These are phyloP conservation scores for Araneus ventricosus DNA, from an alignment of 1,140 invertebrate genomes.

Conservation along the genomic window DNA sequence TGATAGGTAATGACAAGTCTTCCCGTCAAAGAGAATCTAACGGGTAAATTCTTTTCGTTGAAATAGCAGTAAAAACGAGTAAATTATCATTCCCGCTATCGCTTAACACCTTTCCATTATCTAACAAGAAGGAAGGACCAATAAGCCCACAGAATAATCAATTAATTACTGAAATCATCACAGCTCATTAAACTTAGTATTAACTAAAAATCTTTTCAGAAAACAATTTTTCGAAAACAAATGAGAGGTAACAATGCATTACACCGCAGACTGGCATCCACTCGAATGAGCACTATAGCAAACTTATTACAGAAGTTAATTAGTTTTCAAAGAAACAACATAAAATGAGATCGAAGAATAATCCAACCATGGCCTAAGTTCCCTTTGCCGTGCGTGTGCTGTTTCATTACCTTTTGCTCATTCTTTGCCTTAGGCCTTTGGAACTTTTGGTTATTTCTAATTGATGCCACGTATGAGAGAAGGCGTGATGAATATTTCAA, in stretches of 20 bases:
- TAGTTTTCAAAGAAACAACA: slow-evolving; percentile 74
- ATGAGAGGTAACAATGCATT: slow-evolving; percentile 61
- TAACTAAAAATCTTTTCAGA: slow-evolving; percentile 68
- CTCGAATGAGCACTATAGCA: slow-evolving; percentile 64
- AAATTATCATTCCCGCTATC: slow-evolving; percentile 43
- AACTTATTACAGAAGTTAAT: slow-evolving; percentile 74
- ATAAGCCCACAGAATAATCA: slow-evolving; percentile 67
- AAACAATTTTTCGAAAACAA: slow-evolving; percentile 66
- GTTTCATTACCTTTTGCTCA: slow-evolving; percentile 72
- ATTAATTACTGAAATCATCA: slow-evolving; percentile 72
- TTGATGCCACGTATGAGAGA: slow-evolving; percentile 65
- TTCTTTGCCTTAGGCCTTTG: slow-evolving; percentile 58
- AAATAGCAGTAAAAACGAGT: slow-evolving; percentile 25
- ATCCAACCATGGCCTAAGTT: slow-evolving; percentile 47
- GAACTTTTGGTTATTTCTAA: slow-evolving; percentile 70
- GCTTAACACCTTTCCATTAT: slow-evolving; percentile 68
- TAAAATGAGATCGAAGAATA: slow-evolving; percentile 73
- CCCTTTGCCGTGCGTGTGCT: slow-evolving; percentile 44
- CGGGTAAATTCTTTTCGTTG: background rate
- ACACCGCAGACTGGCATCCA: slow-evolving; percentile 40
- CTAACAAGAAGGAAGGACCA: slow-evolving; percentile 34
- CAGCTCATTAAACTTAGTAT: slow-evolving; percentile 73
- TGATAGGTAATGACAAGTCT: background rate
- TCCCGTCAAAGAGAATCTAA: background rate
- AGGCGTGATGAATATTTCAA: slow-evolving; percentile 68